phyloP scores from a whole-genome alignment of 2,113 vertebrate species.

The Myotis yumanensis region DNA sequence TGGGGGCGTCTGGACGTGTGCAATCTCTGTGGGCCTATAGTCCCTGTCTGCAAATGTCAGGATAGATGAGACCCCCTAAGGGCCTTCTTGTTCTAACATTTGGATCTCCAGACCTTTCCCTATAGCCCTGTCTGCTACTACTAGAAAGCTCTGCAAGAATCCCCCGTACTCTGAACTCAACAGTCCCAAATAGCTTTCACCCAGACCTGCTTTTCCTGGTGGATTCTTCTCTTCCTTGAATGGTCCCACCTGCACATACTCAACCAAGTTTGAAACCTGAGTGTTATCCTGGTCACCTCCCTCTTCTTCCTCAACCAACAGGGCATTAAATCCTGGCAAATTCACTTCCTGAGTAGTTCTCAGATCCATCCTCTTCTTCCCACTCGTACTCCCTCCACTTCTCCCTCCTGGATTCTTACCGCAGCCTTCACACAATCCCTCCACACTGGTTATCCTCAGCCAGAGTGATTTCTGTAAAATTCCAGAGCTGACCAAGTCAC shows the following conservation, averaged over 20 bases:
- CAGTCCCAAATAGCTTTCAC: not conserved
- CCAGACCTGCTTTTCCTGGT: not conserved
- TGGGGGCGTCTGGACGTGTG: not conserved
- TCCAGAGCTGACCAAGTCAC: not conserved
- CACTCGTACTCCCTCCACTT: not conserved
- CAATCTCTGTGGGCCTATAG: not conserved
- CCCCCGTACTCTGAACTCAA: not conserved
- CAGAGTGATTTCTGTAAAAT: not conserved
- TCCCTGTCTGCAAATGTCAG: not conserved
- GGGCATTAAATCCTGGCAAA: not conserved
- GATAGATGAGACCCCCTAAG: not conserved
- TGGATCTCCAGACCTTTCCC: not conserved
- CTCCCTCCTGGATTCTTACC: not conserved
- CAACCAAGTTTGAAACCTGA: not conserved
- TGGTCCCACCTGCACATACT: not conserved
- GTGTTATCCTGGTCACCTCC: not conserved
- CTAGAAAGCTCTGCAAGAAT: not conserved
- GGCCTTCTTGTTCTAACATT: not conserved
- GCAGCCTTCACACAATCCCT: not conserved
- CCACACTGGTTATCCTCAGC: not conserved
- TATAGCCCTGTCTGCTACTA: not conserved
- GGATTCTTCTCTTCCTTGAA: not conserved
- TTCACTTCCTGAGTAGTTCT: not conserved
- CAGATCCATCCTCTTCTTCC: not conserved
- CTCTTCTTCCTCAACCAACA: not conserved